Base-by-base conservation (phyloP, 2,888 invertebrate species). In the Leptopterna dolabrata region DNA sequence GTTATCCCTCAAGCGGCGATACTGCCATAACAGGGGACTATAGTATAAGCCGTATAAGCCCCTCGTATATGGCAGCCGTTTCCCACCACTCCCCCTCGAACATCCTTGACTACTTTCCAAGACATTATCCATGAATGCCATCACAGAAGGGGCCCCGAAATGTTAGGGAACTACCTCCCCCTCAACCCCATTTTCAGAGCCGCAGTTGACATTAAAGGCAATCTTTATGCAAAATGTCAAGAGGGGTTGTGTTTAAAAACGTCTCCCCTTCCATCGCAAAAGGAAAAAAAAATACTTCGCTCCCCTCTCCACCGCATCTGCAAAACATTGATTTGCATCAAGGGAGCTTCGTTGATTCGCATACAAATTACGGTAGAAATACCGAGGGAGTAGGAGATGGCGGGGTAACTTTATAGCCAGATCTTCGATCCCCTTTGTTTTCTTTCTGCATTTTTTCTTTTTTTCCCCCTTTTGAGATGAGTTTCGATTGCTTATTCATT, bases 221-320 rank as follows among this genome's bases (percentile, higher is more conserved):
- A 78, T 78, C 78, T 78, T 78, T 78, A 78, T 78, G 78, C 78
- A 78, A 78, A 78, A 78, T 78, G 78, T 78, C 78, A 78, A 78
- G 41, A 45, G 78, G 78, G 78, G 41, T 24, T 78, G 41, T 27
- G 78, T 78, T 78, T 9, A 36, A 45, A 78, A 78, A 43, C 43
- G n/a, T 24, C 63, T 16, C 9, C 63, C 63, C 43, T 45, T 24
- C 24, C 11, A n/a, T n/a, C n/a, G n/a, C n/a, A 2, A 19, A 19
- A 30, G 16, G 11, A 24, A 78, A 45, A 14, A 78, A 41, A 45
- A 45, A 19, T 19, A 78, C 36, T 7, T 19, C 78, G 6, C 14
- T 36, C 2, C 71, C 29, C 29, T 71, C 71, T 27, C 78, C 11
- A 24, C 36, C 78, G 24, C 24, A 78, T 78, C 41, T 41, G 78